phyloP scores from a whole-genome alignment of 1,140 invertebrate species.

The Cyclina sinensis region DNA sequence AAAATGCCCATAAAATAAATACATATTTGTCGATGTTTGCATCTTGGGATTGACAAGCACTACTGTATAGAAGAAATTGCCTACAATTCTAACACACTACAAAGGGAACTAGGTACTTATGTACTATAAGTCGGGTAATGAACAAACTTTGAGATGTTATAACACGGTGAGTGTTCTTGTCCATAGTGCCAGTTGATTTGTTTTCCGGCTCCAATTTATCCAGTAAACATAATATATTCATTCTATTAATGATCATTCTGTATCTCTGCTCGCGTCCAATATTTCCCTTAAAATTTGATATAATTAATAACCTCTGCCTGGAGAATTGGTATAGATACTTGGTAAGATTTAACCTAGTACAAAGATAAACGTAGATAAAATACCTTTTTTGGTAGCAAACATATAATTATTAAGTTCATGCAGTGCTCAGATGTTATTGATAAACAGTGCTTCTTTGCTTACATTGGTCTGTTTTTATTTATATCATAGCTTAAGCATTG shows the following conservation, averaged over 20 bases:
- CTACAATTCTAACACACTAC: slow-evolving; percentile 86
- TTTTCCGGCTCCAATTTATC: background rate
- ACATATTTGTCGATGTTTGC: slow-evolving; percentile 92
- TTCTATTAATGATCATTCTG: background rate
- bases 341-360: no score
- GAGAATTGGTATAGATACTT: no score
- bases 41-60: slow-evolving; percentile 91
- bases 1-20: slow-evolving; percentile 92
- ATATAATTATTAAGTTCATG: no score
- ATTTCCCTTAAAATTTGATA: background rate
- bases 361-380: no score
- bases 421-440: no score
- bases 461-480: no score
- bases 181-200: background rate
- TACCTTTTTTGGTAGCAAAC: no score
- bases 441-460: no score
- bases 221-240: background rate
- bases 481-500: no score
- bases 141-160: slow-evolving; percentile 29
- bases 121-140: slow-evolving; percentile 77
- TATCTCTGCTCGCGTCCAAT: background rate
- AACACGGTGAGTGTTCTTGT: background rate
- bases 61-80: slow-evolving; percentile 80
- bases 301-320: no score
- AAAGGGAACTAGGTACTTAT: slow-evolving; percentile 79